Evolutionary conservation across 2,888 invertebrate genomes (phyloP), one percentile per base, ranked within the genome.

Genomic region (Agrypnus murinus): DNA sequence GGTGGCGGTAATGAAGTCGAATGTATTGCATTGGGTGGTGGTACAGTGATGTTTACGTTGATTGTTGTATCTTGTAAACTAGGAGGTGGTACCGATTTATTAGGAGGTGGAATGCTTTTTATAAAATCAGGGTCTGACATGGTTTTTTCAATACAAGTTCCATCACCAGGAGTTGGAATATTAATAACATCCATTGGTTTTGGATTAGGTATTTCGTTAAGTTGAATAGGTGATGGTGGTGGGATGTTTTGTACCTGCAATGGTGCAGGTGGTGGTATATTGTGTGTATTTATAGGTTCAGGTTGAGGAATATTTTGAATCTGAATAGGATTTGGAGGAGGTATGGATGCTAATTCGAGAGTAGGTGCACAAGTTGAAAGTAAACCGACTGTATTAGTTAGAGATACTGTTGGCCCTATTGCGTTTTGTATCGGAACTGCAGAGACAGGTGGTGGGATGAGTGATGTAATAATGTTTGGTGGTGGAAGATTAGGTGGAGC

Each of bases 131-230:
- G 78, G 75, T 84, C 82, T 2, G 83, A 79, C 50, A 82, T 80
- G 36, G 72, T 74, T 32, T 83, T 80, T 59, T 79, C 79, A 14
- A 77, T 58, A 50, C 73, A 79, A 71, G 62, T 72, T 40, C 67
- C 70, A 38, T 85, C 84, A 43, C 74, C 83, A 1, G 87, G 87
- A 15, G 87, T 85, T 1, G 90, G 89, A 73, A 89, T 88, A 75
- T 88, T 88, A 75, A 88, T 85, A 58, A 88, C 85, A 77, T 91
- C 91, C 78, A 90, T 81, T 53, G 90, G 90, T 75, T 90, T 89
- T 0, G 90, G 89, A 75, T 89, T 89, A 6, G 90, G 89, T 72
- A 90, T 90, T 75, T 89, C 89, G 77, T 87, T 90, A 57, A 90
- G 79, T 73, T 90, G 88, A 57, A 90, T 86, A 2, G 90, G 89